phyloP scores from a whole-genome alignment of 2,797 vertebrate species.

The Garrulus glandarius region DNA sequence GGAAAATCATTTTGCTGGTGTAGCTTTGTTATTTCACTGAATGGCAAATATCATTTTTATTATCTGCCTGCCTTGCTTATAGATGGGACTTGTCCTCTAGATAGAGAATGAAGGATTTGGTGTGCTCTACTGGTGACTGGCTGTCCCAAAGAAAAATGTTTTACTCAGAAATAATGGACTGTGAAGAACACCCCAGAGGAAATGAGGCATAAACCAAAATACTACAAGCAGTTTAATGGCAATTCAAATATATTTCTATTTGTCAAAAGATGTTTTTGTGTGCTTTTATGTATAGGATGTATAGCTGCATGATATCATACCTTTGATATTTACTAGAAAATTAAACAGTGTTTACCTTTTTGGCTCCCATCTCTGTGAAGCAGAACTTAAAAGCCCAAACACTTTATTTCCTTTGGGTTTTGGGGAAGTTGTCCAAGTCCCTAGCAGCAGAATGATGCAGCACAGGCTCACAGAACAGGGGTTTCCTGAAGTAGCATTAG shows the following conservation, averaged over 20 bases:
- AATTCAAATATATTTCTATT: background rate
- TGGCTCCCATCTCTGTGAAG: background rate
- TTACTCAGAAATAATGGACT: conserved; percentile 20
- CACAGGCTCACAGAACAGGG: background rate
- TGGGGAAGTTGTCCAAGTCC: background rate
- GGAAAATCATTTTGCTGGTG: background rate
- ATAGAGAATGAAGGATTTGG: background rate
- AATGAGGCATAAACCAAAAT: conserved; percentile 19
- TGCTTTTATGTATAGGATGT: background rate
- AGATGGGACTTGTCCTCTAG: background rate
- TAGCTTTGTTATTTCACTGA: background rate
- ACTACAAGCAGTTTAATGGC: background rate
- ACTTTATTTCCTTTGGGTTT: background rate
- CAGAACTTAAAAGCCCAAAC: background rate
- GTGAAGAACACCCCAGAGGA: background rate
- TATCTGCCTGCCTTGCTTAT: background rate
- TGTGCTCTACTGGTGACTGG: background rate
- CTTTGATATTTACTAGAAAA: background rate
- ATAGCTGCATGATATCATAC: background rate
- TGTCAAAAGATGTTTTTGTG: background rate
- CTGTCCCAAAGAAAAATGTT: background rate
- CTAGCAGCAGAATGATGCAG: background rate
- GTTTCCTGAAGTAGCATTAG: background rate
- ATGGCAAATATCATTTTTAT: background rate
- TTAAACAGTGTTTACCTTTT: background rate